These are phyloP conservation scores for Temnothorax curvispinosus DNA, from an alignment of 1,140 invertebrate genomes.

Conservation along the genomic window DNA sequence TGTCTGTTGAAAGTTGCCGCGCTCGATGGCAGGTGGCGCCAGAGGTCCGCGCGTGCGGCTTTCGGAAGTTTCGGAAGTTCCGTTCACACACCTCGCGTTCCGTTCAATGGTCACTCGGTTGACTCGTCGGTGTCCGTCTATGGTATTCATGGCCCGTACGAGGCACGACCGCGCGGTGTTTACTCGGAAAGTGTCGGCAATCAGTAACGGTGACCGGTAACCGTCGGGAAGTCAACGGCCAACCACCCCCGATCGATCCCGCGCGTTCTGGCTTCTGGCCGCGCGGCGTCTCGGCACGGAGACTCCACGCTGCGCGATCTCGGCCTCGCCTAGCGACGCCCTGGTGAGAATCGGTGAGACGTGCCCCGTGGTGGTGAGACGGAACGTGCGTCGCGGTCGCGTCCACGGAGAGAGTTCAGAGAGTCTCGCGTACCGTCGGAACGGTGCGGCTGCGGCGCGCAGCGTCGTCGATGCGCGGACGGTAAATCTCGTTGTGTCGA, in stretches of 20 bases:
- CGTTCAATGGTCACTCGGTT: too few relatives aligned
- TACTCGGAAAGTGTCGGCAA: slow-evolving; percentile 8
- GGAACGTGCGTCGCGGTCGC: not conserved
- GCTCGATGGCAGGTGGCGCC: too few relatives aligned
- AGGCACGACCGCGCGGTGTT: not conserved
- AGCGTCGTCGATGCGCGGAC: not conserved
- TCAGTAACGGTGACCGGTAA: not conserved
- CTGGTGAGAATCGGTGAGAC: not conserved
- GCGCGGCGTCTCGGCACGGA: not conserved
- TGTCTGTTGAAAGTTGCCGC: too few relatives aligned
- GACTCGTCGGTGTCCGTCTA: too few relatives aligned
- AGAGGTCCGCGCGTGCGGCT: too few relatives aligned
- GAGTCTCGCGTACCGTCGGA: not conserved
- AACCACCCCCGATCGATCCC: not conserved
- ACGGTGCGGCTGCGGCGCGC: not conserved
- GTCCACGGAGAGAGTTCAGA: not conserved
- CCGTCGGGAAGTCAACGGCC: not conserved
- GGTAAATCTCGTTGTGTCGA: not conserved
- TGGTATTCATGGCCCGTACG: not conserved
- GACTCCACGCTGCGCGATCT: too few relatives aligned
- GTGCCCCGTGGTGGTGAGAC: not conserved
- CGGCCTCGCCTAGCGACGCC: too few relatives aligned
- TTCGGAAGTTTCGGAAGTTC: too few relatives aligned
- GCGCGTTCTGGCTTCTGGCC: not conserved
- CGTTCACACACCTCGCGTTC: too few relatives aligned